Percentiles rank a stretch among this genome's conserved stretches.
These are phyloP conservation scores for Augochlora pura DNA, from an alignment of 1,140 invertebrate species.

Conservation along the genomic window DNA sequence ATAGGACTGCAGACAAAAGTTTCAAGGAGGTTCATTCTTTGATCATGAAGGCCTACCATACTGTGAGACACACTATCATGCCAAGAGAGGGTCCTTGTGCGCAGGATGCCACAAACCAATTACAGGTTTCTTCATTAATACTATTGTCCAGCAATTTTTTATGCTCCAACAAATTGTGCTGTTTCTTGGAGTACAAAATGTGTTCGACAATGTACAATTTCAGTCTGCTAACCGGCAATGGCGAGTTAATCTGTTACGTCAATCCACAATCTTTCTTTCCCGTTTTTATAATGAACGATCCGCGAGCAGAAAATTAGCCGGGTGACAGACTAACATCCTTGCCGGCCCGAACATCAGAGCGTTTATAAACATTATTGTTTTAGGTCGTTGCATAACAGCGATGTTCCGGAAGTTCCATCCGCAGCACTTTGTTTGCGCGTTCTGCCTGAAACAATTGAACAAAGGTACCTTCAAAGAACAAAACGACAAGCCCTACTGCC, in stretches of 20 bases:
- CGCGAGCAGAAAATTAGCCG: too few relatives aligned
- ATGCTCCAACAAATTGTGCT: too few relatives aligned
- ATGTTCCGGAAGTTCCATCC: slow-evolving; percentile 99
- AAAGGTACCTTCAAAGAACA: slow-evolving; percentile 99
- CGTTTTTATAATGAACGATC: too few relatives aligned
- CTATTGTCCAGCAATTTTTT: too few relatives aligned
- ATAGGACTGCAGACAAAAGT: slow-evolving; percentile 95
- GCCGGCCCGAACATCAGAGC: background rate
- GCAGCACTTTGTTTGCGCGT: slow-evolving; percentile 99
- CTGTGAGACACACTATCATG: slow-evolving; percentile 99
- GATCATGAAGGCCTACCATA: slow-evolving; percentile 98
- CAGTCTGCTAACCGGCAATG: too few relatives aligned
- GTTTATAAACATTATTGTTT: slow-evolving; percentile 62
- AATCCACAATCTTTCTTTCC: too few relatives aligned
- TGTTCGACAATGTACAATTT: background rate
- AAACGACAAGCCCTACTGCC: slow-evolving; percentile 99
- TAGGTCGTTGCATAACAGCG: slow-evolving; percentile 97
- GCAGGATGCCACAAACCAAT: slow-evolving; percentile 99
- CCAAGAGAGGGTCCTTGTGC: slow-evolving; percentile 96
- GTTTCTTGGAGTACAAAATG: background rate
- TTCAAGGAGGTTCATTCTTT: slow-evolving; percentile 96
- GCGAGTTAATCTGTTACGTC: too few relatives aligned
- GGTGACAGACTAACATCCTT: too few relatives aligned
- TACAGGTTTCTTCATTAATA: slow-evolving; percentile 82
- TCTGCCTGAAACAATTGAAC: slow-evolving; percentile 97